Base-by-base conservation (phyloP, 2,113 vertebrate genomes). In the Micronycteris hirsuta region DNA sequence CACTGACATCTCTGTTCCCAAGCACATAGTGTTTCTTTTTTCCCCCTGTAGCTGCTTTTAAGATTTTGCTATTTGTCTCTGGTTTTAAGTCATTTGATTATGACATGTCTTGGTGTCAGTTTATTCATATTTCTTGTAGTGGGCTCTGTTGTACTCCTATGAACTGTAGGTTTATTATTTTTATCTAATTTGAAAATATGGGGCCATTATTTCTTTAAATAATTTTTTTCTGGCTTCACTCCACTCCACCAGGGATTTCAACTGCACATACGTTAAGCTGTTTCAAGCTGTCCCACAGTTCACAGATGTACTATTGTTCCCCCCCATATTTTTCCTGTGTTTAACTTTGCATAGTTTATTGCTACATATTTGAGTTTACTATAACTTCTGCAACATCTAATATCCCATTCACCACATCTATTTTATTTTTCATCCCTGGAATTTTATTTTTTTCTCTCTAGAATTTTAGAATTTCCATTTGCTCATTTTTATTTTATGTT, bases 391-490 rank as follows among this genome's bases (percentile, higher is more conserved):
- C 3, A 61, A 61, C 1, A n/a, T 80, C 41, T 47, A 80, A 61
- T 41, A 11, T 56, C 45, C 38, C 16, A 56, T 71, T 86, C 70
- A 71, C 88, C 13, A 3, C 11, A 58, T 43, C 4, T 65, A 19
- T 24, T 76, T 74, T 61, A 76, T 58, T 76, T 89, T 91, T 85
- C 24, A 63, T 22, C 49, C 26, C 88, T 63, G 13, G 47, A 84
- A 26, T 95, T 63, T 58, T 84, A 26, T 76, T 73, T 86, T 58
- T 38, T 74, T 74, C 38, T 49, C 22, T 84, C 17, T 33, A 92
- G 43, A 93, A 85, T 76, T 92, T 92, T 80, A 63, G 36, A 87
- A 68, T 91, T 93, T 68, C 26, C 22, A 76, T 70, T 65, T 65
- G 26, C 5, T 88, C 7, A 61, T 82, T 86, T 95, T 86, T 63